Percentiles rank a stretch among this genome's conserved stretches.
Evolutionary conservation across 1,140 invertebrate species (phyloP).

Genomic region (Tetragnatha versicolor): DNA sequence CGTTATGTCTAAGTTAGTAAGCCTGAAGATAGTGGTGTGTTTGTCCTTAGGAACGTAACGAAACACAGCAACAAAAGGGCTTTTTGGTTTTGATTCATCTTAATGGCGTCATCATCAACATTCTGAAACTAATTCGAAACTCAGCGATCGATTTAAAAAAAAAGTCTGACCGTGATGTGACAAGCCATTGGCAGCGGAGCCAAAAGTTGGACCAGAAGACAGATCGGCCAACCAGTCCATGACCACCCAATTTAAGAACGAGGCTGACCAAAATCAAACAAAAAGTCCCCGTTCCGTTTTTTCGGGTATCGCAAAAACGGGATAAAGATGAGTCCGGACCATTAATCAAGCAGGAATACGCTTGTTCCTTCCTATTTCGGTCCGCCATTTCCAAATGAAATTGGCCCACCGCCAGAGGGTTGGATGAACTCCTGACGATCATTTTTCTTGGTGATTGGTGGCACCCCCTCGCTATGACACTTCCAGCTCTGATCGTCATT

Average conservation of each 20-base stretch:
- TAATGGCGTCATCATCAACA: too few relatives aligned
- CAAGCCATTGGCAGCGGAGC: too few relatives aligned
- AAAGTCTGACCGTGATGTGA: too few relatives aligned
- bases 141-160: too few relatives aligned
- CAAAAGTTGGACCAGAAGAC: too few relatives aligned
- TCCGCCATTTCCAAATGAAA: conserved; percentile 44
- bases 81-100: too few relatives aligned
- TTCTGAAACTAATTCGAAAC: too few relatives aligned
- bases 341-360: conserved; percentile 37
- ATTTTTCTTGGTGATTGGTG: conserved; percentile 23
- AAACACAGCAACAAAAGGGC: too few relatives aligned
- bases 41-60: too few relatives aligned
- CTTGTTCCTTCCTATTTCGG: conserved; percentile 35
- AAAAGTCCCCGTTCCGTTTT: conserved; percentile 15
- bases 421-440: conserved; percentile 19
- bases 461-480: not conserved
- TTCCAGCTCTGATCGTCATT: conserved; percentile 23
- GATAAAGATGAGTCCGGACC: conserved; percentile 5
- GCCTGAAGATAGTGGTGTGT: too few relatives aligned
- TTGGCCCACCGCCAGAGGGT: conserved; percentile 30
- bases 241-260: conserved; percentile 32
- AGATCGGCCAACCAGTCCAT: conserved; percentile 18
- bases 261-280: conserved; percentile 35
- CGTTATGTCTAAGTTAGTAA: too few relatives aligned
- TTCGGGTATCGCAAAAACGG: not conserved